Percentiles rank a stretch among this genome's conserved stretches.
Conservation (phyloP, 2,113 vertebrate genomes). For the Tricholaema leucomelas region DNA sequence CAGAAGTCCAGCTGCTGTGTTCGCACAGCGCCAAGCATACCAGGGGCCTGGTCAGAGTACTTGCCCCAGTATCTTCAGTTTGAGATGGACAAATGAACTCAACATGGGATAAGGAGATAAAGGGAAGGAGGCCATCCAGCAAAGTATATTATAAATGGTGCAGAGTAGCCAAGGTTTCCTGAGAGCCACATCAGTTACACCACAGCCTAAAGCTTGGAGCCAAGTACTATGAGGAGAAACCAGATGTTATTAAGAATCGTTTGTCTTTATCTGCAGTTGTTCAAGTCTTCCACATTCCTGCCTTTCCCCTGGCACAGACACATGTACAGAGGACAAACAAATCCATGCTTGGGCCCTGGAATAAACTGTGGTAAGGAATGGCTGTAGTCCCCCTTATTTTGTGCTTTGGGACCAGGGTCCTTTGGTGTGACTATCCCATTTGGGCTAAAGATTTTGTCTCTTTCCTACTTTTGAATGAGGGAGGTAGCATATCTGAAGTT, state of each 20-base stretch:
- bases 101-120: accelerated
- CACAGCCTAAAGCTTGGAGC: background rate
- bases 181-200: background rate
- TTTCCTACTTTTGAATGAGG: background rate
- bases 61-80: accelerated
- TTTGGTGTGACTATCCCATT: background rate
- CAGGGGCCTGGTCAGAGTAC: background rate
- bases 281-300: background rate
- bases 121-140: background rate
- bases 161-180: background rate
- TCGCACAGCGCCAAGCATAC: background rate
- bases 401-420: too few species aligned
- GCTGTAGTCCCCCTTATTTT: background rate
- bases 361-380: background rate
- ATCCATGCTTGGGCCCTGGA: background rate
- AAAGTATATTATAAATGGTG: background rate
- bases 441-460: background rate
- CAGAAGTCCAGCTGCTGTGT: background rate
- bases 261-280: background rate
- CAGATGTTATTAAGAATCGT: background rate
- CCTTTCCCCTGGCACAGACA: background rate
- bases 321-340: background rate
- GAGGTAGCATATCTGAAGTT: background rate
- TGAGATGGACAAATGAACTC: accelerated
- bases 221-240: background rate